Evolutionary conservation across 2,797 vertebrate genomes (phyloP).

Genomic region (Microctenopoma lineatum): DNA sequence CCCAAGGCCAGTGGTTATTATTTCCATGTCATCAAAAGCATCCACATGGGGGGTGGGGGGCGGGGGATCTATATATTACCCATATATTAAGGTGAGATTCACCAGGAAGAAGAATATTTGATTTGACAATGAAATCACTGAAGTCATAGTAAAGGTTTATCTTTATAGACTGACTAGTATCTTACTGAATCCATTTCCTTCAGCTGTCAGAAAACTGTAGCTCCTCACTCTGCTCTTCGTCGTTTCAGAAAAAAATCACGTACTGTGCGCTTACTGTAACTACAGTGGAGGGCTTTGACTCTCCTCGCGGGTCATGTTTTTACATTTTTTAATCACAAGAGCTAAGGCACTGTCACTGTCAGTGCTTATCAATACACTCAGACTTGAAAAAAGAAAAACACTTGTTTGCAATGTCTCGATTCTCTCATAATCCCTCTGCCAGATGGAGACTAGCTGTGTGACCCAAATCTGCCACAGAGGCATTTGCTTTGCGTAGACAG

Average conservation of each 20-base stretch:
- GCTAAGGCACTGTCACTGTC: slow-evolving; percentile 61
- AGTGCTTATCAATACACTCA: slow-evolving; percentile 53
- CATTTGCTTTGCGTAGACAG: slow-evolving; percentile 29
- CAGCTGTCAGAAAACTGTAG: slow-evolving; percentile 52
- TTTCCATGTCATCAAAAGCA: slow-evolving; percentile 6
- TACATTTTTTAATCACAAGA: slow-evolving; percentile 69
- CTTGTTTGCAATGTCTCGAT: slow-evolving; percentile 44
- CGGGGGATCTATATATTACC: slow-evolving; percentile 20
- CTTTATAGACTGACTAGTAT: slow-evolving; percentile 22
- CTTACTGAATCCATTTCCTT: slow-evolving; percentile 40
- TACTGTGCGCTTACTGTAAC: slow-evolving; percentile 70
- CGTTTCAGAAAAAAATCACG: slow-evolving; percentile 49
- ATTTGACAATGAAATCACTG: slow-evolving; percentile 7
- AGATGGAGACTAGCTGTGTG: slow-evolving; percentile 34
- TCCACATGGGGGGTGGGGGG: slow-evolving; percentile 4
- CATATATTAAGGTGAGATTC: background rate
- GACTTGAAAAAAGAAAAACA: slow-evolving; percentile 44
- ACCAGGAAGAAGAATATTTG: background rate
- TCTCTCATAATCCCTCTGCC: slow-evolving; percentile 38
- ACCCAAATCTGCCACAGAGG: slow-evolving; percentile 35
- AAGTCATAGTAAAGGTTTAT: slow-evolving; percentile 10
- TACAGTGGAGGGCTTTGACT: slow-evolving; percentile 60
- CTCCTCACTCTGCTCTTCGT: slow-evolving; percentile 45
- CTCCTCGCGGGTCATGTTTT: slow-evolving; percentile 69
- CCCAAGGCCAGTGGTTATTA: slow-evolving; percentile 27